Base-by-base conservation (phyloP, 2,113 vertebrate species). In the Panurus biarmicus region DNA sequence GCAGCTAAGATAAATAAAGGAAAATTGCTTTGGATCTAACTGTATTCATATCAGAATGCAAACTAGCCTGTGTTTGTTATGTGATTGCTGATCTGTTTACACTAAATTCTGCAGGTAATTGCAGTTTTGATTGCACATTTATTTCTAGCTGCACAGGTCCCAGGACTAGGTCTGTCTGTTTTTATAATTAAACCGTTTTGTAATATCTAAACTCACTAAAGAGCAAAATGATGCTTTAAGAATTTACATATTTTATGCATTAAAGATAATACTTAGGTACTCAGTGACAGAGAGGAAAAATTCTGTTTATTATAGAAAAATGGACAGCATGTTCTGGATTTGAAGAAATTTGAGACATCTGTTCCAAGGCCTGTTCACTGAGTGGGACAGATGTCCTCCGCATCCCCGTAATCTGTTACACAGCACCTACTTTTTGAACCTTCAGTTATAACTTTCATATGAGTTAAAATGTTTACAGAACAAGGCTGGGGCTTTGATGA, bases 21-120 rank as follows among this genome's bases (percentile, higher is more conserved):
- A 98, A 99, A 99, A 99, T 99, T 99, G 99, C 99, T 99, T 99
- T 99, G 99, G 98, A 99, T 99, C 99, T 98, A 98, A 99, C 98
- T 99, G 98, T 99, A 99, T 99, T 99, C 98, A 99, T 99, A 99
- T 99, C 98, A 98, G 99, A 99, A 99, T 99, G 99, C 99, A 99
- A 99, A 99, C 98, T 98, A 99, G 98, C 98, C 97, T 96, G 98
- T 98, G 97, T 98, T 99, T 98, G 98, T 98, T 99, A 98, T 98
- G 98, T 98, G 98, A 98, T 98, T 98, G 98, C 98, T 98, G 98
- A 98, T 98, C 99, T 99, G 99, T 99, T 99, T 99, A 99, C 98
- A 99, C 98, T 98, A 99, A 99, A 99, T 99, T 99, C 98, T 98
- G 98, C 98, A 99, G 99, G 99, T 99, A 99, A 99, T 99, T 99